phyloP scores from a whole-genome alignment of 2,113 vertebrate genomes.

The Cyanoderma ruficeps region DNA sequence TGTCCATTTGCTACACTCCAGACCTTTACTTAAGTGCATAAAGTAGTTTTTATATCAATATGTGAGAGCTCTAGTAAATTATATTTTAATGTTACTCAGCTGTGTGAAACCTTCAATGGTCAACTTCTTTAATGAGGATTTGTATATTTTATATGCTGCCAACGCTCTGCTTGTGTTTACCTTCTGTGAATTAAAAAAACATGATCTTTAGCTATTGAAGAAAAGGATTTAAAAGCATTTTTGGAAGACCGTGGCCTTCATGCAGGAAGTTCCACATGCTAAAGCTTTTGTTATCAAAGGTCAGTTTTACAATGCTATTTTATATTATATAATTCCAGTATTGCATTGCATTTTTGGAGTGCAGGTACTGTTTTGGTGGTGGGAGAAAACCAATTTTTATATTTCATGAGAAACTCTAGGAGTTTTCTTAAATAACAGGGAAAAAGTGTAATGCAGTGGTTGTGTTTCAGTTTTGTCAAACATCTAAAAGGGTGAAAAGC shows the following conservation, averaged over 20 bases:
- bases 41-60: constrained; percentile 74
- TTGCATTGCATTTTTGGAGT: constrained; percentile 77
- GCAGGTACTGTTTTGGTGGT: constrained; percentile 75
- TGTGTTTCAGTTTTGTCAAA: constrained; percentile 70
- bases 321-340: constrained; percentile 74
- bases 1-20: constrained; percentile 39
- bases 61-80: constrained; percentile 69
- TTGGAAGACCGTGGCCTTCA: constrained; percentile 68
- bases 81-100: constrained; percentile 77
- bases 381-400: constrained; percentile 74
- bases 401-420: constrained; percentile 75
- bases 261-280: constrained; percentile 50
- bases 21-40: constrained; percentile 56
- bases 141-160: constrained; percentile 78
- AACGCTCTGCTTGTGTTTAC: constrained; percentile 74
- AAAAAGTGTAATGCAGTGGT: constrained; percentile 57
- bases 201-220: constrained; percentile 57
- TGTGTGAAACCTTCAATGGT: constrained; percentile 69
- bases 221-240: constrained; percentile 69
- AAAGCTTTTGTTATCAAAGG: constrained; percentile 68
- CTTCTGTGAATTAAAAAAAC: constrained; percentile 66
- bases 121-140: constrained; percentile 75
- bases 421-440: constrained; percentile 74
- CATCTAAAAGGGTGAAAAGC: constrained; percentile 36
- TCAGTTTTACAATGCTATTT: constrained; percentile 75